Percentiles rank a stretch among this genome's conserved stretches.
phyloP scores from a whole-genome alignment of 2,797 vertebrate species.

The Phataginus tetradactyla region DNA sequence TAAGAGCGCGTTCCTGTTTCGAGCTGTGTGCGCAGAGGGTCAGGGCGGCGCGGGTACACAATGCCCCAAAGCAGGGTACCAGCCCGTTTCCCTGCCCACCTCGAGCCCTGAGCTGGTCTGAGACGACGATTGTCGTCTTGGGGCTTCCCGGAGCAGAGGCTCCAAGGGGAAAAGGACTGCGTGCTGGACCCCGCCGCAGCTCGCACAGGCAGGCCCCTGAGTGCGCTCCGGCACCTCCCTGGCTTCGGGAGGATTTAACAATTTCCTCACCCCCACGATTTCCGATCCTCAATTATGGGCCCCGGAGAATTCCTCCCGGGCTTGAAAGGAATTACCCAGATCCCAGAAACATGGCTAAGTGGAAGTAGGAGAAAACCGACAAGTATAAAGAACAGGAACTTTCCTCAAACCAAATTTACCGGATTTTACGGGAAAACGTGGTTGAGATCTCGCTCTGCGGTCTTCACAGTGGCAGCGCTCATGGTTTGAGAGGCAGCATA shows the following conservation, averaged over 20 bases:
- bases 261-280: not conserved
- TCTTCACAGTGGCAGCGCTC: not conserved
- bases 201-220: not conserved
- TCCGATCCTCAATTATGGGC: conserved; percentile 56
- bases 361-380: not conserved
- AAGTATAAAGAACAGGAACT: not conserved
- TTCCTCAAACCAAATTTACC: not conserved
- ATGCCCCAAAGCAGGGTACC: not conserved
- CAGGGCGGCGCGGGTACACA: rapidly evolving
- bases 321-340: conserved; percentile 71
- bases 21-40: not conserved
- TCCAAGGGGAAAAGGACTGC: not conserved
- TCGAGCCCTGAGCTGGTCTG: rapidly evolving
- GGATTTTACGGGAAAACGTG: not conserved
- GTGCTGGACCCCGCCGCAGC: not conserved
- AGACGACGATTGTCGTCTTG: rapidly evolving
- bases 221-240: not conserved
- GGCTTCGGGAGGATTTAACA: not conserved
- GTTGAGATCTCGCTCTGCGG: not conserved
- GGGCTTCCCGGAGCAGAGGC: not conserved
- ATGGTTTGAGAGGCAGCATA: not conserved
- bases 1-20: not conserved
- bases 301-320: conserved; percentile 50
- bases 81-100: not conserved
- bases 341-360: conserved; percentile 51